These are phyloP conservation scores for Baccha elongata DNA, from an alignment of 2,888 invertebrate species.

Conservation along the genomic window DNA sequence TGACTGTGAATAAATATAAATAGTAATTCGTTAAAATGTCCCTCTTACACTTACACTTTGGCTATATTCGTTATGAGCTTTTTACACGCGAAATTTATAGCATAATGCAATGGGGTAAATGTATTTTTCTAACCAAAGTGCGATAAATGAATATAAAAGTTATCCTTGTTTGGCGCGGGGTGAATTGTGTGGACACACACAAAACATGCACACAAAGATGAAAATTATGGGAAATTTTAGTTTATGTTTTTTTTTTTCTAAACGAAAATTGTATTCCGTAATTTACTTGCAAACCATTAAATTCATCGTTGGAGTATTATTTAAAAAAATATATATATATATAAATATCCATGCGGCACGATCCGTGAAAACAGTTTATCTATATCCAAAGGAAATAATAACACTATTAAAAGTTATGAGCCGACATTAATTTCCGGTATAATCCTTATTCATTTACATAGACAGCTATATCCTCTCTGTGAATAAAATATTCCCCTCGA, in stretches of 20 bases:
- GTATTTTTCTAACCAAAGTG: background rate
- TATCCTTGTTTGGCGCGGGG: background rate
- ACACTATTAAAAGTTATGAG: conserved; percentile 12
- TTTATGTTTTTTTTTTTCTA: too few species aligned
- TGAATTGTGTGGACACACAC: background rate
- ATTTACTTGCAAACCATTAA: background rate
- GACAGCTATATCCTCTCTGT: background rate
- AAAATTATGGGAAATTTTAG: too few species aligned
- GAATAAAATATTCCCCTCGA: conserved; percentile 7
- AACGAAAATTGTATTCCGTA: too few species aligned
- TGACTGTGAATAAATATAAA: conserved; percentile 55
- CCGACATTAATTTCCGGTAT: conserved; percentile 13
- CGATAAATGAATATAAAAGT: background rate
- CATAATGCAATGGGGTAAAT: conserved; percentile 8
- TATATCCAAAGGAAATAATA: background rate
- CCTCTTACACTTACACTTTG: conserved; percentile 65
- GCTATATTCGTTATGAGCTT: conserved; percentile 42
- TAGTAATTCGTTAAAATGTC: conserved; percentile 47
- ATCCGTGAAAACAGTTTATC: background rate
- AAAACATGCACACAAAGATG: background rate
- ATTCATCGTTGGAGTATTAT: background rate
- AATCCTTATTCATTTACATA: background rate
- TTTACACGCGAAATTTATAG: conserved; percentile 39
- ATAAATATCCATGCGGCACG: background rate
- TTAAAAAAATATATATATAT: background rate